Percentiles rank a stretch among this genome's conserved stretches.
These are phyloP conservation scores for Daboia siamensis DNA, from an alignment of 2,113 vertebrate genomes.

Conservation along the genomic window DNA sequence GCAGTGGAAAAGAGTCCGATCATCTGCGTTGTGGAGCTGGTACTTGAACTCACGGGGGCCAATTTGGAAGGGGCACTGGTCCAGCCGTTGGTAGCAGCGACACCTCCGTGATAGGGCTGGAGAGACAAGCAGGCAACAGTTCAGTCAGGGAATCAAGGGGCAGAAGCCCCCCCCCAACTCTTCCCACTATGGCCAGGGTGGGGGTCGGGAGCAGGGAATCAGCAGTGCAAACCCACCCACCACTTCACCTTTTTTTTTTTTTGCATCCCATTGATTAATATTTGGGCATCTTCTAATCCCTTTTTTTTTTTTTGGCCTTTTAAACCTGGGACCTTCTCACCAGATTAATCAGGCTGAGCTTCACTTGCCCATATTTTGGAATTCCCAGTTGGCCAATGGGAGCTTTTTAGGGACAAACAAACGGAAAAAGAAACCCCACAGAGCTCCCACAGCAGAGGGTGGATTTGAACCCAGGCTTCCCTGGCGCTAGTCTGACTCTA, in stretches of 20 bases:
- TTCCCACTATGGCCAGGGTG: background rate
- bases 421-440: too few species aligned
- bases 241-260: too few species aligned
- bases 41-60: conserved; percentile 68
- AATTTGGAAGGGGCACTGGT: conserved; percentile 71
- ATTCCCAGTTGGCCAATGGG: background rate
- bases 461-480: background rate
- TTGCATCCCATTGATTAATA: background rate
- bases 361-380: background rate
- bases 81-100: conserved; percentile 65
- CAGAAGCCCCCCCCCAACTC: background rate
- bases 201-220: background rate
- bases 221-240: background rate
- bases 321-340: background rate
- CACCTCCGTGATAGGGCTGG: conserved; percentile 63
- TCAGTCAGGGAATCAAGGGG: background rate
- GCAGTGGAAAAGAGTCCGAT: conserved; percentile 76
- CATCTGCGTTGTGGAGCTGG: conserved; percentile 69
- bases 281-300: background rate
- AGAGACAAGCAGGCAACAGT: background rate
- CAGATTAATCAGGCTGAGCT: background rate
- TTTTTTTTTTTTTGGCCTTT: background rate
- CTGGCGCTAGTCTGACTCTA: background rate
- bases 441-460: background rate
- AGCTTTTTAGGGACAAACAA: background rate